phyloP scores from a whole-genome alignment of 2,113 vertebrate species.

The Xenus cinereus region DNA sequence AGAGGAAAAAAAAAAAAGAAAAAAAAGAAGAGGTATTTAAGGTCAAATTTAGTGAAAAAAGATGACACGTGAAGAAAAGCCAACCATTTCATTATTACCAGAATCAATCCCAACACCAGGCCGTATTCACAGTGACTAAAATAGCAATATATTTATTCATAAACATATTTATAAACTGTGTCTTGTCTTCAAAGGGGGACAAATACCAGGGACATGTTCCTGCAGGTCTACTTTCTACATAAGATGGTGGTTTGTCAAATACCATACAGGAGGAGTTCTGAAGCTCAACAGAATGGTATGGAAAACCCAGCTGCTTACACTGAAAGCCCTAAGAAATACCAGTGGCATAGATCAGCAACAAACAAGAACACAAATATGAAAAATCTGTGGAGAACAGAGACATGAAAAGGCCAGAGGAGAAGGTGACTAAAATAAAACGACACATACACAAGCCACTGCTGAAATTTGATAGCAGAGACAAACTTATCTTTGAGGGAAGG shows the following conservation, averaged over 20 bases:
- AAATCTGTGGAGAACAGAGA: neutral
- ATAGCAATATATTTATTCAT: neutral
- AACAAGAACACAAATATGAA: neutral
- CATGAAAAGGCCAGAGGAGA: neutral
- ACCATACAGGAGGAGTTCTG: neutral
- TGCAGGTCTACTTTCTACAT: neutral
- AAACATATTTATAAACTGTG: neutral
- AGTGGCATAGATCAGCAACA: neutral
- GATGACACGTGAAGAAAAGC: neutral
- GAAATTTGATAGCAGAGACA: neutral
- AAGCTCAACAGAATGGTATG: neutral
- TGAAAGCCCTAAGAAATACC: neutral
- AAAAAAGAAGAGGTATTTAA: neutral
- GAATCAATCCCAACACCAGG: neutral
- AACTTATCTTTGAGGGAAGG: neutral
- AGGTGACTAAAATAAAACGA: neutral
- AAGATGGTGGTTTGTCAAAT: neutral
- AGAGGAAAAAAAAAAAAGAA: no score
- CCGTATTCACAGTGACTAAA: neutral
- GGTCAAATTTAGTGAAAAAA: neutral
- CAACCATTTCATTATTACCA: neutral
- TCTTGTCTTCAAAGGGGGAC: neutral
- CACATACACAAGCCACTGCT: neutral
- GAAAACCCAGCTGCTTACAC: neutral
- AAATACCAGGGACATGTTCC: neutral